Conservation (phyloP, 2,888 invertebrate species). For the Ceratothoa steindachneri region DNA sequence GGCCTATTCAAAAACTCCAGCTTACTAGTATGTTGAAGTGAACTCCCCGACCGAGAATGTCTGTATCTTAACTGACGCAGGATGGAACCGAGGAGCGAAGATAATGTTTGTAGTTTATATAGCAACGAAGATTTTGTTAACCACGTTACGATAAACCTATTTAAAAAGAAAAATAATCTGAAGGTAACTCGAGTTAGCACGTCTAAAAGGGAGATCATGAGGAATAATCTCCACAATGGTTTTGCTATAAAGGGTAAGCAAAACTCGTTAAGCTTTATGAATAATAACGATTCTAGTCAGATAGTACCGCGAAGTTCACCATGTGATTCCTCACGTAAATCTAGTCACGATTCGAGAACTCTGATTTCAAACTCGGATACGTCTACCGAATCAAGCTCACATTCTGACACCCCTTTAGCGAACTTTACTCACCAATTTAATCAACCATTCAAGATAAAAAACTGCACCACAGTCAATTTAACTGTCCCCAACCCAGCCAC, state of each 20-base stretch:
- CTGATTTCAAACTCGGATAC: background rate
- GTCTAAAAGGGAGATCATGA: background rate
- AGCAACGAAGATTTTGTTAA: background rate
- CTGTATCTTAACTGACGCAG: too few species aligned
- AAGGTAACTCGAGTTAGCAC: background rate
- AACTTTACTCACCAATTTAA: background rate
- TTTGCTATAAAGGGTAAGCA: background rate
- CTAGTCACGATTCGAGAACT: background rate
- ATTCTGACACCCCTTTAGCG: background rate
- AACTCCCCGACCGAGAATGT: too few species aligned
- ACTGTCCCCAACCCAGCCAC: background rate
- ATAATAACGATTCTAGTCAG: background rate
- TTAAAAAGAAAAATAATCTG: conserved; percentile 9
- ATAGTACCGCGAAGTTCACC: background rate
- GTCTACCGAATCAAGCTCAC: background rate
- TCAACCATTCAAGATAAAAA: too few species aligned
- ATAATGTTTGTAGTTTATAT: conserved; percentile 2
- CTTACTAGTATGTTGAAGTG: too few species aligned
- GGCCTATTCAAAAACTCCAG: too few species aligned
- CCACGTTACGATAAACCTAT: background rate
- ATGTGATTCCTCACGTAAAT: background rate
- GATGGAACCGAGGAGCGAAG: background rate
- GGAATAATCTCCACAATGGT: background rate
- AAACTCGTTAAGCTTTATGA: background rate
- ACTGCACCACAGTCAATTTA: background rate